Conservation (phyloP, 2,113 vertebrate genomes). For the Chaenocephalus aceratus region DNA sequence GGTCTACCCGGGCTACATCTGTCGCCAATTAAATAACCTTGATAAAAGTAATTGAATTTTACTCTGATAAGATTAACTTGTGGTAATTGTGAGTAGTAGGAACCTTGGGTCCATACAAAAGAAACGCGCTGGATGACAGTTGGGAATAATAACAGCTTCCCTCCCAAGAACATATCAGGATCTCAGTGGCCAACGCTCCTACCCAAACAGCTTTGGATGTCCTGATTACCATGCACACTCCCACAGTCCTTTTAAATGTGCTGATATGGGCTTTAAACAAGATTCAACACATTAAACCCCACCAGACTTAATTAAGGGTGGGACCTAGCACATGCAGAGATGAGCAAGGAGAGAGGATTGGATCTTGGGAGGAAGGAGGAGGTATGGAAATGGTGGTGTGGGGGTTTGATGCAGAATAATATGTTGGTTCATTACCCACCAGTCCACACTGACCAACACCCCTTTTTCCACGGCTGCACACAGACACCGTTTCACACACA, state of each 20-base stretch:
- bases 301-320: slow-evolving; percentile 97
- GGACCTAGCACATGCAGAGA: slow-evolving; percentile 85
- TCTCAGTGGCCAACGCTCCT: slow-evolving; percentile 75
- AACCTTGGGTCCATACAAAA: slow-evolving; percentile 87
- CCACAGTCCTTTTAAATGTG: slow-evolving; percentile 91
- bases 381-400: slow-evolving; percentile 27
- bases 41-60: slow-evolving; percentile 99
- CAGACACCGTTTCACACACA: slow-evolving; percentile 24
- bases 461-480: slow-evolving; percentile 18
- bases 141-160: slow-evolving; percentile 81
- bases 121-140: slow-evolving; percentile 85
- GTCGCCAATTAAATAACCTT: slow-evolving; percentile 92
- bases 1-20: slow-evolving; percentile 83
- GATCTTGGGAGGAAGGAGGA: slow-evolving; percentile 41
- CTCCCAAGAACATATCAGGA: slow-evolving; percentile 71
- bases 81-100: slow-evolving; percentile 90
- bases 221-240: slow-evolving; percentile 88
- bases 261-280: slow-evolving; percentile 96
- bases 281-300: slow-evolving; percentile 95
- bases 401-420: slow-evolving; percentile 25
- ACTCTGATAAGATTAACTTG: slow-evolving; percentile 96
- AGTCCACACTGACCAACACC: slow-evolving; percentile 48
- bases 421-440: slow-evolving; percentile 35
- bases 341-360: slow-evolving; percentile 61
- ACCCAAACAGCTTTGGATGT: slow-evolving; percentile 84